Evolutionary conservation across 1,140 invertebrate species (phyloP).

Genomic region (Rhyacophila brunnea): DNA sequence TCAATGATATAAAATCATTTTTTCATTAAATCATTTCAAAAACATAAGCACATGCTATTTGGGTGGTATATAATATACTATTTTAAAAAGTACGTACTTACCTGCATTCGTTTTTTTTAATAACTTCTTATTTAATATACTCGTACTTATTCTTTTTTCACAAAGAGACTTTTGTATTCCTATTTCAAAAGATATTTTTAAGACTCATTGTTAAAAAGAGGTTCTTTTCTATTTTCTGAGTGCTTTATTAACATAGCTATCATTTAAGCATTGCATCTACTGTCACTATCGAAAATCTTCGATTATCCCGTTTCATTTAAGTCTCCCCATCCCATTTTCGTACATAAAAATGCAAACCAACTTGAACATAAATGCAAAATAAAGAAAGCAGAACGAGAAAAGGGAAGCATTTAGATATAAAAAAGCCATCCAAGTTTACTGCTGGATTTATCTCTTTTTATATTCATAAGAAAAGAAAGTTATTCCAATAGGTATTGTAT

Average conservation of each 20-base stretch:
- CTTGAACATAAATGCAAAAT: slow-evolving; percentile 32
- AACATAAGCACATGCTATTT: too few species aligned
- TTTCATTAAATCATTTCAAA: too few species aligned
- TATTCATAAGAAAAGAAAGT: slow-evolving; percentile 35
- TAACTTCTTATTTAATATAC: too few species aligned
- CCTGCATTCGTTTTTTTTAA: too few species aligned
- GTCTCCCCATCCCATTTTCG: slow-evolving; percentile 29
- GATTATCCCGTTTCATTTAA: slow-evolving; percentile 35
- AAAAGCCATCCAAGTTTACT: slow-evolving; percentile 35
- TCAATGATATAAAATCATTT: too few species aligned
- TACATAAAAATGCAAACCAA: slow-evolving; percentile 34
- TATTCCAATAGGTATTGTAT: slow-evolving; percentile 35
- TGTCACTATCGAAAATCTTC: slow-evolving; percentile 31
- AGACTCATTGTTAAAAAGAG: too few species aligned
- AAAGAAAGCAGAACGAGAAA: slow-evolving; percentile 31
- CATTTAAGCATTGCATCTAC: neutral
- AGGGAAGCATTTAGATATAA: slow-evolving; percentile 36
- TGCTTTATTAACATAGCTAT: slow-evolving; percentile 16
- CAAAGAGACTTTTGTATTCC: too few species aligned
- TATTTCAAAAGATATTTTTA: too few species aligned
- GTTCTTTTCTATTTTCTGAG: too few species aligned
- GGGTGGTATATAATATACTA: too few species aligned
- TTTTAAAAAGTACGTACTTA: too few species aligned
- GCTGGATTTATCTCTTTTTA: slow-evolving; percentile 36
- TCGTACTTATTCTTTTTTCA: too few species aligned